Base-by-base conservation (phyloP, 2,113 vertebrate species). In the Cnemophilus loriae region DNA sequence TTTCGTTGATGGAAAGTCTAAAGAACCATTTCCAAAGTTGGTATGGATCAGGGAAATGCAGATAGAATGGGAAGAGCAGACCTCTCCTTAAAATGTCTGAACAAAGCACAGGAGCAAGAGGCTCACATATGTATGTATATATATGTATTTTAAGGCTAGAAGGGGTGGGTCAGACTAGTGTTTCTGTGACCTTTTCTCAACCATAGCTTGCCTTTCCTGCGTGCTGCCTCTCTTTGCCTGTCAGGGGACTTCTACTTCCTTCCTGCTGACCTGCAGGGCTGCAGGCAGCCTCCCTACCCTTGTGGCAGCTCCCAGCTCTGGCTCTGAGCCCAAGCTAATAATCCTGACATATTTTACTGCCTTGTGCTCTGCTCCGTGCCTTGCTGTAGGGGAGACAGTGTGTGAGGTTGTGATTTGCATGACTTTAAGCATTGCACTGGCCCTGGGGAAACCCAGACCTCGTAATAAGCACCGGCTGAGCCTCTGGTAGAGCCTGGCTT, bases 241-340 rank as follows among this genome's bases (percentile, higher is more conserved):
- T 81, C 81, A 59, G 27, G 91, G 80, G 91, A 93, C 92, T 94
- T 95, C 71, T 55, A 81, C 84, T 94, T 96, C 93, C 89, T 96
- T 94, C 73, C 89, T 5, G 5, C 75, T 92, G 93, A 90, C 94
- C 93, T 65, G 83, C 89, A 69, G 82, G 74, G 81, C 85, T 91
- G 74, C 70, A 89, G 91, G 77, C 73, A 87, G 87, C 84, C 74
- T 95, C 90, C 39, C 84, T 87, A 68, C 84, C 71, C 83, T 68
- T 74, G 81, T 84, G 92, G 87, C 90, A 95, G 92, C 65, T 93
- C 81, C 81, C 70, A 81, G 84, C 74, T 75, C 84, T 97, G 96
- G 92, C 93, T 87, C 60, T 3, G 20, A 96, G 92, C 93, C 92
- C 87, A 85, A 30, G 84, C 84, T 93, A 87, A 91, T 89, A 95